Evolutionary conservation across 1,140 invertebrate genomes (phyloP).

Genomic region (Zophobas morio): DNA sequence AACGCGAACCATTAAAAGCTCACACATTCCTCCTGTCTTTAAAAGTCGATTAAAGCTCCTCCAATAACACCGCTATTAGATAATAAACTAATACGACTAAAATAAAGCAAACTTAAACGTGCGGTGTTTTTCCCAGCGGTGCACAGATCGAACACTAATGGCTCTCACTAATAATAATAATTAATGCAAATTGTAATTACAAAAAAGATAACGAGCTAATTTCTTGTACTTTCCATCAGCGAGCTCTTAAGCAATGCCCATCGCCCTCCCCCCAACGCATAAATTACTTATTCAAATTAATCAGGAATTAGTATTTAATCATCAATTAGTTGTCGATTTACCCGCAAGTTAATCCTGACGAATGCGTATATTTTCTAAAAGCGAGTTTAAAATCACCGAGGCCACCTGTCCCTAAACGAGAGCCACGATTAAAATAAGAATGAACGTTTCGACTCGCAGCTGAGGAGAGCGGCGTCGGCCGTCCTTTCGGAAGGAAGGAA

Average conservation of each 20-base stretch:
- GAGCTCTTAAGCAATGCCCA: no score
- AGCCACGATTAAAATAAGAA: slow-evolving; percentile 32
- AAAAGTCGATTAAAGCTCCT: no score
- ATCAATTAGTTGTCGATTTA: slow-evolving; percentile 21
- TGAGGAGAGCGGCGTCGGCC: slow-evolving; percentile 3
- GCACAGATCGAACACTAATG: no score
- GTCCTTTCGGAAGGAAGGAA: slow-evolving; percentile 26
- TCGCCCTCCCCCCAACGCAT: not conserved
- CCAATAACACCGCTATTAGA: no score
- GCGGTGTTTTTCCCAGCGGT: no score
- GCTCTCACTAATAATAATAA: no score
- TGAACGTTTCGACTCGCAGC: slow-evolving; percentile 1
- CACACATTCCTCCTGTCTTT: no score
- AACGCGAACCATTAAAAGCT: no score
- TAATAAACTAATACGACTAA: no score
- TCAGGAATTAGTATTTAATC: slow-evolving; percentile 11
- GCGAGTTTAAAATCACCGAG: not conserved
- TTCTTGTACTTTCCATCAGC: no score
- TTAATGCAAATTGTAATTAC: not conserved
- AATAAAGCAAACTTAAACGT: no score
- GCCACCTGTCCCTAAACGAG: slow-evolving; percentile 40
- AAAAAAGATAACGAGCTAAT: no score
- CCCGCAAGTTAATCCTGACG: not conserved
- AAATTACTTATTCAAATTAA: slow-evolving; percentile 21
- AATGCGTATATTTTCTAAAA: slow-evolving; percentile 14